Evolutionary conservation across 2,113 vertebrate genomes (phyloP).

Genomic region (Parus major): DNA sequence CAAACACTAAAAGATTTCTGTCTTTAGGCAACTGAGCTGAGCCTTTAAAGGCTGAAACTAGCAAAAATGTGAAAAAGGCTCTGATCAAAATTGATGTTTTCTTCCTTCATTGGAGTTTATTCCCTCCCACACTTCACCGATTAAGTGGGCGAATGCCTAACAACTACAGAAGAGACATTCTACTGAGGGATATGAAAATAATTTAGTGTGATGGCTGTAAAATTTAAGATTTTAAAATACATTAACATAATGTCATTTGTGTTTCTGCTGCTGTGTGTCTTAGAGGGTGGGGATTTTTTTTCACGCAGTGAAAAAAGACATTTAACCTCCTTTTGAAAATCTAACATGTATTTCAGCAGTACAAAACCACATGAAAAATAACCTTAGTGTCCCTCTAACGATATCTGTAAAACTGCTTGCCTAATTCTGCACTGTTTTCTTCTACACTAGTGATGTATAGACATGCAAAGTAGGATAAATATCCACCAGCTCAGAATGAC

Average conservation of each 20-base stretch:
- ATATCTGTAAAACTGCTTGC: not conserved
- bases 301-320: not conserved
- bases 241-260: not conserved
- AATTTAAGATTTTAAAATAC: not conserved
- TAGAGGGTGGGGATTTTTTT: not conserved
- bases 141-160: not conserved
- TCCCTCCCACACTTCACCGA: not conserved
- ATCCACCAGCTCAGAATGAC: not conserved
- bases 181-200: not conserved
- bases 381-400: not conserved
- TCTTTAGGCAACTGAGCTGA: not conserved
- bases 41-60: not conserved
- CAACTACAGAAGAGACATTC: not conserved
- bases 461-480: not conserved
- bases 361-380: not conserved
- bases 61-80: not conserved
- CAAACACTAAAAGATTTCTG: not conserved
- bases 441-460: not conserved
- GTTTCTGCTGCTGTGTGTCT: not conserved
- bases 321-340: not conserved
- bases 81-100: not conserved
- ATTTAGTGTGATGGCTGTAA: not conserved
- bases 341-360: not conserved
- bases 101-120: not conserved
- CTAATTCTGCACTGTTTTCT: not conserved